phyloP scores from a whole-genome alignment of 2,797 vertebrate species.

The Gymnodraco acuticeps region DNA sequence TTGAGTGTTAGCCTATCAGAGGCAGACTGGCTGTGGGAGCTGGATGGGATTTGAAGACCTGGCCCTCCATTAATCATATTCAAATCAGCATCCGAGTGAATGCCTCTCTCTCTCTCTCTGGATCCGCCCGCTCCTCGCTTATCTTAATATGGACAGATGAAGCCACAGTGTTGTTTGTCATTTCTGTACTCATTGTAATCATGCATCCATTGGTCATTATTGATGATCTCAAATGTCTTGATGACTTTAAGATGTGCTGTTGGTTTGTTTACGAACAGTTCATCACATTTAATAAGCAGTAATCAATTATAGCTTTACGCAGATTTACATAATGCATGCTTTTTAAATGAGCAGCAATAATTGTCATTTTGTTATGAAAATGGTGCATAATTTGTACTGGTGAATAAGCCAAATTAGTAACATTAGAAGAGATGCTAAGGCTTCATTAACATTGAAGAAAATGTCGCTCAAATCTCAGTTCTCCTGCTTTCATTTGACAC shows the following conservation, averaged over 20 bases:
- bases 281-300: slow-evolving; percentile 47
- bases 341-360: slow-evolving; percentile 39
- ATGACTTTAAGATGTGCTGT: slow-evolving; percentile 38
- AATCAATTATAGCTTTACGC: slow-evolving; percentile 19
- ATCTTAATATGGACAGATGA: slow-evolving; percentile 82
- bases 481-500: background rate
- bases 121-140: slow-evolving; percentile 62
- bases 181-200: slow-evolving; percentile 59
- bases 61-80: slow-evolving; percentile 83
- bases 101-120: slow-evolving; percentile 62
- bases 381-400: slow-evolving; percentile 33
- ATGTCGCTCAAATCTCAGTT: background rate
- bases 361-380: slow-evolving; percentile 21
- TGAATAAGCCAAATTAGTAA: slow-evolving; percentile 19
- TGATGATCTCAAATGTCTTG: slow-evolving; percentile 53
- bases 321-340: slow-evolving; percentile 37
- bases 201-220: slow-evolving; percentile 56
- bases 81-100: slow-evolving; percentile 76
- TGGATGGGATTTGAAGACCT: slow-evolving; percentile 79
- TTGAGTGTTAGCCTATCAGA: slow-evolving; percentile 73
- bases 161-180: slow-evolving; percentile 66
- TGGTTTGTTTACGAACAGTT: slow-evolving; percentile 59
- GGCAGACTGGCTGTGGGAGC: slow-evolving; percentile 65
- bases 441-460: no score
- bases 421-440: slow-evolving; percentile 10